These are phyloP conservation scores for Tenthredo livida DNA, from an alignment of 2,888 invertebrate species.

Conservation along the genomic window DNA sequence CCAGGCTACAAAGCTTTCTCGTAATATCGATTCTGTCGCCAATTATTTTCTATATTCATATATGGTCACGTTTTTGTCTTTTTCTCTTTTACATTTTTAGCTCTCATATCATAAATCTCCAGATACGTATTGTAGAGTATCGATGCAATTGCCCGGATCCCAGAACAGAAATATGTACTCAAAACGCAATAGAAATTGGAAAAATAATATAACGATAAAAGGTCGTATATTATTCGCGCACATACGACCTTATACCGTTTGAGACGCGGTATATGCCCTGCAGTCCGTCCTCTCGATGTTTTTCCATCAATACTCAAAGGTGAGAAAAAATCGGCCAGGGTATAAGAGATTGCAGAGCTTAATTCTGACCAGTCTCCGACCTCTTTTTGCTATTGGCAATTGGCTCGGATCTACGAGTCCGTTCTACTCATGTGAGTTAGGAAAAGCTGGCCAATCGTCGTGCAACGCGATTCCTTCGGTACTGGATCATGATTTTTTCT, in stretches of 20 bases:
- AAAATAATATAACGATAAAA: too few species aligned
- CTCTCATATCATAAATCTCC: too few species aligned
- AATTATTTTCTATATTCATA: not conserved
- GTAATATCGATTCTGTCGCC: not conserved
- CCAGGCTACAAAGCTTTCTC: not conserved
- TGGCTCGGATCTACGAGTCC: slow-evolving; percentile 53
- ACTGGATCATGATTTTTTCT: not conserved
- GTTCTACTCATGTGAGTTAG: not conserved
- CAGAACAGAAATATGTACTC: too few species aligned
- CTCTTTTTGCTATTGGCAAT: slow-evolving; percentile 69
- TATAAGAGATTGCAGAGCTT: not conserved
- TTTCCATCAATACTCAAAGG: not conserved
- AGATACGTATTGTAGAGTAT: too few species aligned
- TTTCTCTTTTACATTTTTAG: not conserved
- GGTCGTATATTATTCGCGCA: too few species aligned
- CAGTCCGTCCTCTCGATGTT: not conserved
- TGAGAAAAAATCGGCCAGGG: not conserved
- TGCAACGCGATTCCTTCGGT: not conserved
- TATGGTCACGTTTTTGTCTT: not conserved
- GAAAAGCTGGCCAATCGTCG: slow-evolving; percentile 53
- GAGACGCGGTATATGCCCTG: too few species aligned
- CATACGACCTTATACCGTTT: too few species aligned
- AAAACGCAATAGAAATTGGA: too few species aligned
- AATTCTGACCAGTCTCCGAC: slow-evolving; percentile 52
- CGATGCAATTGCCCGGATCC: too few species aligned